Conservation (phyloP, 2,888 invertebrate genomes). For the Oscheius myriophilus region DNA sequence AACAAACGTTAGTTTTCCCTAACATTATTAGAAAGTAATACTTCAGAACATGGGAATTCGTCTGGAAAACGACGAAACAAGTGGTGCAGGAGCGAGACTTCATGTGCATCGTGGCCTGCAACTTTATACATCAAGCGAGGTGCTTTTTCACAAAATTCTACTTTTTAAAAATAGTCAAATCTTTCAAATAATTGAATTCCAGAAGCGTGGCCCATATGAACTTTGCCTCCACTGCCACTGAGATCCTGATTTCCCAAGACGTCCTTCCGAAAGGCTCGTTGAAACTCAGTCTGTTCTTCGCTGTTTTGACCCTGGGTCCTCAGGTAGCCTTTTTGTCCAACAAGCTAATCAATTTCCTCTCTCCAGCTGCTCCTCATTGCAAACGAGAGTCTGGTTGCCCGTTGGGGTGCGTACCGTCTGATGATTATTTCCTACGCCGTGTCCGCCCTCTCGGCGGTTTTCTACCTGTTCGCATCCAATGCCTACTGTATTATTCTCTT, state of each 20-base stretch:
- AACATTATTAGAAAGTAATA: background rate
- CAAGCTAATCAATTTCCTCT: background rate
- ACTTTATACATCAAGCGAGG: conserved; percentile 64
- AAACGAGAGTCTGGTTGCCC: conserved; percentile 53
- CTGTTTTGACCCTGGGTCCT: conserved; percentile 62
- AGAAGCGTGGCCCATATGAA: conserved; percentile 66
- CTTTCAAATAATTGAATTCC: background rate
- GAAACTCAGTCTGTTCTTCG: conserved; percentile 63
- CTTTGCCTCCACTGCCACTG: conserved; percentile 70
- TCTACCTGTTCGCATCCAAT: conserved; percentile 51
- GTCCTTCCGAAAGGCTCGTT: conserved; percentile 64
- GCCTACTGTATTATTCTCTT: conserved; percentile 63
- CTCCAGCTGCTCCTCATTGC: conserved; percentile 57
- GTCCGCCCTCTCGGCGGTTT: conserved; percentile 54
- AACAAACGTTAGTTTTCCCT: conserved; percentile 23
- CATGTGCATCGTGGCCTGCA: conserved; percentile 57
- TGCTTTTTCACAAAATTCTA: background rate
- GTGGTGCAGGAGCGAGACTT: conserved; percentile 62
- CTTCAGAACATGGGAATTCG: conserved; percentile 21
- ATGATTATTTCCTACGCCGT: conserved; percentile 49
- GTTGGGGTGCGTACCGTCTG: conserved; percentile 55
- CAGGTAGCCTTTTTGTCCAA: conserved; percentile 40
- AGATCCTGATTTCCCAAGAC: conserved; percentile 64
- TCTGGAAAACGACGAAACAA: conserved; percentile 48
- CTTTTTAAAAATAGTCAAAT: too few species aligned